Evolutionary conservation across 92 coral and sea anemone species (phyloP).

Genomic region (Epizoanthus ramosus): DNA sequence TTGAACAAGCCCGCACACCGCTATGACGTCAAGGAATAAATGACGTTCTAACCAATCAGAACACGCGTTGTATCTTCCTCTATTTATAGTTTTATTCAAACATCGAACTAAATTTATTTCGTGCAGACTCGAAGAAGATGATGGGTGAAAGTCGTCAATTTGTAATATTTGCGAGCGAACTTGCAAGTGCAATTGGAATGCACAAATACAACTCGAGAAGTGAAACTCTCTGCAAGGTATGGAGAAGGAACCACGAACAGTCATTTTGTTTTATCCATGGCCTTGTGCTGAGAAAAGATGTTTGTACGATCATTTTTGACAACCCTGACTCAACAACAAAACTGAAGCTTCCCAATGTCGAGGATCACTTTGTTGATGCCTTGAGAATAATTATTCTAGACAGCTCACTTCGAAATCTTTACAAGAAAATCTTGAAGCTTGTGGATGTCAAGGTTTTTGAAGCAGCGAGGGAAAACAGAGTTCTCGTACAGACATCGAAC

Average conservation of each 20-base stretch:
- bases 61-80: no score
- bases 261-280: conserved; percentile 85
- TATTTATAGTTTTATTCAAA: neutral
- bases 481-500: conserved; percentile 58
- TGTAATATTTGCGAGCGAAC: conserved; percentile 83
- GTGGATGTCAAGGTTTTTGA: conserved; percentile 51
- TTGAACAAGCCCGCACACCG: no score
- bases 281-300: conserved; percentile 54
- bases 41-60: no score
- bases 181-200: conserved; percentile 86
- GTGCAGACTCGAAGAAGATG: conserved; percentile 48
- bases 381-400: conserved; percentile 53
- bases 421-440: conserved; percentile 58
- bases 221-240: conserved; percentile 73
- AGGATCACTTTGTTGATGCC: conserved; percentile 34
- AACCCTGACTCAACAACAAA: conserved; percentile 25
- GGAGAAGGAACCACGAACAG: conserved; percentile 77
- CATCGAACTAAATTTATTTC: neutral
- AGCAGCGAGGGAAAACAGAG: conserved; percentile 64
- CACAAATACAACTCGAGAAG: conserved; percentile 70
- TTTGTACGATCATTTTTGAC: conserved; percentile 52
- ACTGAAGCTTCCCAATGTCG: conserved; percentile 24
- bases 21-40: no score
- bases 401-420: conserved; percentile 23
- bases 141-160: conserved; percentile 35